These are phyloP conservation scores for Chrysemys picta DNA, from an alignment of 2,113 vertebrate genomes.

Conservation along the genomic window DNA sequence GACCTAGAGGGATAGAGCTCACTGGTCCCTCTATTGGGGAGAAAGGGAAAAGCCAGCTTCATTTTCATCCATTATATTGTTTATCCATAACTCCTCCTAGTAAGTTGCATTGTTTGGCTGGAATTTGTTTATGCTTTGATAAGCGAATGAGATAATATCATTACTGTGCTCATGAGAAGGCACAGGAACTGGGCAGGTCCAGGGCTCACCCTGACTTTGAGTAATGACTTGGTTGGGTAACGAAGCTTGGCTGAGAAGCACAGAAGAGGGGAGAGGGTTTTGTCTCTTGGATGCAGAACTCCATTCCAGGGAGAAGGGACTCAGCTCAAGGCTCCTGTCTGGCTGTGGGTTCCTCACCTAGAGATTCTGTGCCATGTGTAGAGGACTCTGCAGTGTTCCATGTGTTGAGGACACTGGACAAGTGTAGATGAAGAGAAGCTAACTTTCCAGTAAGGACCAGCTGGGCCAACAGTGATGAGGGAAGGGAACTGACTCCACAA, in stretches of 20 bases:
- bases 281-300: background rate
- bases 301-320: background rate
- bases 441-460: background rate
- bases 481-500: background rate
- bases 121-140: too few relatives aligned
- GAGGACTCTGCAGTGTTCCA: background rate
- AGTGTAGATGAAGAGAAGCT: background rate
- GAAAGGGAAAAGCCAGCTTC: background rate
- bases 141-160: too few relatives aligned
- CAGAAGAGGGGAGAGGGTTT: accelerated
- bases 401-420: background rate
- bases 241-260: background rate
- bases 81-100: too few relatives aligned
- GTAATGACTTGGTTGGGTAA: background rate
- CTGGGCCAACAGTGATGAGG: background rate
- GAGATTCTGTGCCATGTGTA: background rate
- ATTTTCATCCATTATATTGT: background rate
- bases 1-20: background rate
- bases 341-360: background rate
- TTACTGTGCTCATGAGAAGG: too few relatives aligned
- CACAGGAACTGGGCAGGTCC: too few relatives aligned
- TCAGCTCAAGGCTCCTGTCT: background rate
- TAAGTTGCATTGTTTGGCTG: too few relatives aligned
- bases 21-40: background rate
- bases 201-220: background rate